Evolutionary conservation across 2,888 invertebrate species (phyloP).

Genomic region (Diogma glabrata): DNA sequence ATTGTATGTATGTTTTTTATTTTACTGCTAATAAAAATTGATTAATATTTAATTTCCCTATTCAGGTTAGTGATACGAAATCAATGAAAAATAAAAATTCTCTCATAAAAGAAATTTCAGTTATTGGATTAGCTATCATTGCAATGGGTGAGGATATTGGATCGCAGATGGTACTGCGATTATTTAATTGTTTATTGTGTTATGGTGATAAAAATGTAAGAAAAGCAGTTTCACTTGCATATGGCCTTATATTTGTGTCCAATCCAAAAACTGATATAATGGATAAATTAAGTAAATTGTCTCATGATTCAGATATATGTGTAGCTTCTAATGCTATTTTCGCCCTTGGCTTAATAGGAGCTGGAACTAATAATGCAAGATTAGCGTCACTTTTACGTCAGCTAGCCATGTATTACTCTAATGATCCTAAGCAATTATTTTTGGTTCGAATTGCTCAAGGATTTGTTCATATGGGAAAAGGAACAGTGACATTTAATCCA

Average conservation of each 20-base stretch:
- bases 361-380: slow-evolving; percentile 69
- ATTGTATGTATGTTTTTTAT: slow-evolving; percentile 4
- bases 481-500: slow-evolving; percentile 84
- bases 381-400: slow-evolving; percentile 91
- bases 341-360: slow-evolving; percentile 89
- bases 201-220: slow-evolving; percentile 91
- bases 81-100: slow-evolving; percentile 49
- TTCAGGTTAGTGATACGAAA: slow-evolving; percentile 26
- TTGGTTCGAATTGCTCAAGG: slow-evolving; percentile 92
- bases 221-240: slow-evolving; percentile 89
- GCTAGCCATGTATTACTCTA: slow-evolving; percentile 87
- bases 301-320: slow-evolving; percentile 89
- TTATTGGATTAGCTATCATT: slow-evolving; percentile 87
- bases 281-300: slow-evolving; percentile 92
- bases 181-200: slow-evolving; percentile 73
- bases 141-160: slow-evolving; percentile 96
- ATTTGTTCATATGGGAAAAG: slow-evolving; percentile 89
- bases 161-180: slow-evolving; percentile 86
- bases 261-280: slow-evolving; percentile 87
- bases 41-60: slow-evolving; percentile 29
- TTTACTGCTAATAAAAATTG: slow-evolving; percentile 37
- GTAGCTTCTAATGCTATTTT: slow-evolving; percentile 94
- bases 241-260: slow-evolving; percentile 83
- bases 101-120: slow-evolving; percentile 82
- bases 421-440: slow-evolving; percentile 87